These are phyloP conservation scores for Hybognathus amarus DNA, from an alignment of 2,797 vertebrate genomes.

Conservation along the genomic window DNA sequence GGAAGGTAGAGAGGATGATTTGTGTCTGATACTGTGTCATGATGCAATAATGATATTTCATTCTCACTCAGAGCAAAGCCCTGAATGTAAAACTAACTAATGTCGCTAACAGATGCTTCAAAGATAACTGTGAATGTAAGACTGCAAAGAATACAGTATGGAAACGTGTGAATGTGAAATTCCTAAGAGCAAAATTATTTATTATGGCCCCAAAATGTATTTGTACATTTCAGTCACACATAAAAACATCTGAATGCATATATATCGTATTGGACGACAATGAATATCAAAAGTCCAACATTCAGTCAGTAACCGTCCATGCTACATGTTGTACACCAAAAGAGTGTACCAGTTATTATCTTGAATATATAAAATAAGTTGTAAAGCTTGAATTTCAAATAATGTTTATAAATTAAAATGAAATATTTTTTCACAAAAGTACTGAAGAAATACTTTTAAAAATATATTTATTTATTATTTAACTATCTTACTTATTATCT, in stretches of 20 bases:
- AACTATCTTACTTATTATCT: too few species aligned
- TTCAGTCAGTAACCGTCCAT: background rate
- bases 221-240: background rate
- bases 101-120: slow-evolving; percentile 24
- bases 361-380: background rate
- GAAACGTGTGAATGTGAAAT: background rate
- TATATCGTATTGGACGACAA: background rate
- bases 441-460: background rate
- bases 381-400: background rate
- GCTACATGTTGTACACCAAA: background rate
- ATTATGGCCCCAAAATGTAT: background rate
- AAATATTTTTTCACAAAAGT: background rate
- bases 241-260: background rate
- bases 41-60: slow-evolving; percentile 28
- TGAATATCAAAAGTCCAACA: background rate
- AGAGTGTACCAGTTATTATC: background rate
- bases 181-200: background rate
- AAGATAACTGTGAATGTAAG: background rate
- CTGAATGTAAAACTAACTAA: slow-evolving; percentile 26
- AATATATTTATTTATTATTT: background rate
- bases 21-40: background rate
- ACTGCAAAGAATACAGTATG: background rate
- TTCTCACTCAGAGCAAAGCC: slow-evolving; percentile 21
- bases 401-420: background rate
- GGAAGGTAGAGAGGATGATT: slow-evolving; percentile 13